Conservation (phyloP, 2,888 invertebrate species). For the Eupithecia exiguata region DNA sequence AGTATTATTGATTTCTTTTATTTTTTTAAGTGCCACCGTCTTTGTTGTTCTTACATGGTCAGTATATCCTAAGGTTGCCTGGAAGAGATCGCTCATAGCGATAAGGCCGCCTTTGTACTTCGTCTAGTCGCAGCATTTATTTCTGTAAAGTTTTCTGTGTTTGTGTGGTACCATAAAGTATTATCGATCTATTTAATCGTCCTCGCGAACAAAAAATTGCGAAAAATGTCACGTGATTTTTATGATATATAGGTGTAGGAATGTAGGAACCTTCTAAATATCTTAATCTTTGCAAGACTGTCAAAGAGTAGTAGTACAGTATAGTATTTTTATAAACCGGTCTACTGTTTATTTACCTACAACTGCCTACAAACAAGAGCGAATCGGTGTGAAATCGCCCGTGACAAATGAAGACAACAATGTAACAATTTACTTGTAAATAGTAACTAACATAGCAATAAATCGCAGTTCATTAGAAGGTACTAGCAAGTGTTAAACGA, state of each 20-base stretch:
- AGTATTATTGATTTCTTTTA: too few species aligned
- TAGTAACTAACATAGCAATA: constrained; percentile 34
- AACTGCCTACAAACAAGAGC: constrained; percentile 1
- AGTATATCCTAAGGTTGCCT: too few species aligned
- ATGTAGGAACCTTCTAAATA: neutral
- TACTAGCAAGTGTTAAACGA: constrained; percentile 42
- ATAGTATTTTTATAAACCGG: neutral
- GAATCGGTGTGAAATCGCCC: constrained; percentile 22
- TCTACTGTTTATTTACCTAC: constrained; percentile 1
- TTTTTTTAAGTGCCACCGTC: too few species aligned
- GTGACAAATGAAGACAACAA: constrained; percentile 22
- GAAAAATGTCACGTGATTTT: neutral
- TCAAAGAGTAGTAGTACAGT: constrained; percentile 1
- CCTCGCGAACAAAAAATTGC: neutral
- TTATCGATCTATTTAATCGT: too few species aligned
- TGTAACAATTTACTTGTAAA: constrained; percentile 16
- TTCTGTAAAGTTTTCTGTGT: too few species aligned
- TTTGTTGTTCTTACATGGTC: too few species aligned
- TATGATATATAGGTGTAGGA: too few species aligned
- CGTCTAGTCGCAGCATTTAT: too few species aligned
- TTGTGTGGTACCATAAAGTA: too few species aligned
- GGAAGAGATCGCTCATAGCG: too few species aligned
- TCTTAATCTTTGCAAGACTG: neutral
- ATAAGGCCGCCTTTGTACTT: too few species aligned
- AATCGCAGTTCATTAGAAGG: constrained; percentile 39